Conservation (phyloP, 2,888 invertebrate species). For the Gymnoscelis rufifasciata region DNA sequence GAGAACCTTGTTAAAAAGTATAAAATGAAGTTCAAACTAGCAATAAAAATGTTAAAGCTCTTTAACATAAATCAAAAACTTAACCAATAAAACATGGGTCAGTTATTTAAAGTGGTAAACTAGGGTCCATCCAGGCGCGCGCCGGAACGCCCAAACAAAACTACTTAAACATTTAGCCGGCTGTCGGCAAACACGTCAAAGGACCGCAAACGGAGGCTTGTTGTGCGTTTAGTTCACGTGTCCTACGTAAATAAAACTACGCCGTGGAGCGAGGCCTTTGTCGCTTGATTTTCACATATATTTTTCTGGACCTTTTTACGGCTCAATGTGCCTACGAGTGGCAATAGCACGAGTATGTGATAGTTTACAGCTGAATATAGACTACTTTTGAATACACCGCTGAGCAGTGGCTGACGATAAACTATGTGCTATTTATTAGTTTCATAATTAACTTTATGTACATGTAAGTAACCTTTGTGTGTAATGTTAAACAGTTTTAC, state of each 20-base stretch:
- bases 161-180: conserved; percentile 2
- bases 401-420: too few species aligned
- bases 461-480: too few species aligned
- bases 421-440: too few species aligned
- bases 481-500: too few species aligned
- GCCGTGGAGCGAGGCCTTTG: not conserved
- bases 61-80: not conserved
- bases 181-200: not conserved
- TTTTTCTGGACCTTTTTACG: not conserved
- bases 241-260: not conserved
- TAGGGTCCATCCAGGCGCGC: not conserved
- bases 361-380: too few species aligned
- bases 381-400: too few species aligned
- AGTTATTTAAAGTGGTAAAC: not conserved
- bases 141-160: not conserved
- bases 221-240: not conserved
- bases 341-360: too few species aligned
- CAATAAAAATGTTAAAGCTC: too few species aligned
- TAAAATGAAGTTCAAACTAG: too few species aligned
- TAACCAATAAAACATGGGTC: not conserved
- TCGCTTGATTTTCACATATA: not conserved
- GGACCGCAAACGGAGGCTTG: not conserved
- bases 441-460: too few species aligned
- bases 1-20: too few species aligned
- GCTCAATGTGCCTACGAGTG: too few species aligned